Conservation (phyloP, 2,797 vertebrate genomes). For the Sternarchorhynchus goeldii region DNA sequence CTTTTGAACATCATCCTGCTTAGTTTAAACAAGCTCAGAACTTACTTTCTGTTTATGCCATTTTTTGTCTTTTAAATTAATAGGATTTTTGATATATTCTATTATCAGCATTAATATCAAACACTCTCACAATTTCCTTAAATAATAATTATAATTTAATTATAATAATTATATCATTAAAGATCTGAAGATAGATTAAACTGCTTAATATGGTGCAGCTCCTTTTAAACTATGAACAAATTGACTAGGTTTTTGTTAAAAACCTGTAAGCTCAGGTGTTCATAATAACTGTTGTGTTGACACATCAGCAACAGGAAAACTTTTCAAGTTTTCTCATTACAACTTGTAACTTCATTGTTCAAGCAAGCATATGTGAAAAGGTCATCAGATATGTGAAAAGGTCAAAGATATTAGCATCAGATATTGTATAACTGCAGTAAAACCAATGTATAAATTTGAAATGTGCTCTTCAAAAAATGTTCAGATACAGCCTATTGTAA, state of each 20-base stretch:
- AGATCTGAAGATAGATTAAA: constrained; percentile 3
- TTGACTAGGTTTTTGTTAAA: neutral
- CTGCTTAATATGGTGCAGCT: constrained; percentile 9
- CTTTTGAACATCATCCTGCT: neutral
- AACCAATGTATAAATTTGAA: constrained; percentile 25
- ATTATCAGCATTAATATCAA: neutral
- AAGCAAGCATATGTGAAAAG: neutral
- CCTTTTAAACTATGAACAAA: neutral
- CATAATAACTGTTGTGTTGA: neutral
- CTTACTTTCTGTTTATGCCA: neutral
- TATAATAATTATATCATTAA: neutral
- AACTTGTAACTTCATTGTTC: neutral
- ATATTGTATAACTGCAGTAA: constrained; percentile 2
- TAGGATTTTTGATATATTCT: neutral
- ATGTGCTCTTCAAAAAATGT: constrained; percentile 17
- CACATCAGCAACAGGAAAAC: neutral
- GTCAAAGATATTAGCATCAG: constrained; percentile 1
- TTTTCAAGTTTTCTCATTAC: neutral
- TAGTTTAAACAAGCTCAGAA: neutral
- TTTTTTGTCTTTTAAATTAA: neutral
- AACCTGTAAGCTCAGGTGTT: neutral
- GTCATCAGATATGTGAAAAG: neutral
- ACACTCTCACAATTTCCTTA: neutral
- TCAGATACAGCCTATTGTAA: constrained; percentile 33
- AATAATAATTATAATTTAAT: too few relatives aligned